Evolutionary conservation across 2,113 vertebrate species (phyloP).

Genomic region (Sminthopsis crassicaudata): DNA sequence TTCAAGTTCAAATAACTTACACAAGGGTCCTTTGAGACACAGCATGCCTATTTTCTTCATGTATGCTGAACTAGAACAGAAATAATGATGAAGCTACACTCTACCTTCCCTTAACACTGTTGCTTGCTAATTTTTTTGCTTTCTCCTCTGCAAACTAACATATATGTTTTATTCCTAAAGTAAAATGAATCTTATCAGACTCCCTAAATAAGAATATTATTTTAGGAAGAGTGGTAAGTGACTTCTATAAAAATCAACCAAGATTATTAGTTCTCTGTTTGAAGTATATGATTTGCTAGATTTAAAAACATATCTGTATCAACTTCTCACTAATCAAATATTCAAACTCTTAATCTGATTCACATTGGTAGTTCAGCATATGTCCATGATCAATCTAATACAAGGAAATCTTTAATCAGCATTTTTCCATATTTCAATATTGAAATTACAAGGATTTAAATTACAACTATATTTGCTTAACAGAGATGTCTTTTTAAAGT

Average conservation of each 20-base stretch:
- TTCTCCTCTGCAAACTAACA: conserved; percentile 39
- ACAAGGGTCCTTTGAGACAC: conserved; percentile 76
- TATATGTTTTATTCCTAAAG: conserved; percentile 40
- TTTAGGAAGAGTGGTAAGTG: conserved; percentile 39
- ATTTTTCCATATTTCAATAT: neutral
- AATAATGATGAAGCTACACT: conserved; percentile 60
- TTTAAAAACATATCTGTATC: conserved; percentile 20
- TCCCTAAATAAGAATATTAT: conserved; percentile 25
- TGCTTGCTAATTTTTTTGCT: neutral
- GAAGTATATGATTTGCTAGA: neutral
- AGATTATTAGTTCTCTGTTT: conserved; percentile 19
- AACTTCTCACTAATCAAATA: conserved; percentile 17
- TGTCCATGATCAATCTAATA: neutral
- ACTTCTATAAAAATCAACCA: conserved; percentile 25
- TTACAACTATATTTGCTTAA: conserved; percentile 9
- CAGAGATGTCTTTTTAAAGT: conserved; percentile 19
- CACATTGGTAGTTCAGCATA: neutral
- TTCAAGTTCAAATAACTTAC: conserved; percentile 80
- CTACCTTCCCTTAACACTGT: conserved; percentile 12
- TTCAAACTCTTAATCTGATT: conserved; percentile 18
- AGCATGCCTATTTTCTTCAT: conserved; percentile 70
- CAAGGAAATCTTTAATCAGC: conserved; percentile 31
- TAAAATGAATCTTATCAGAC: conserved; percentile 3
- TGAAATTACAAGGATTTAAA: conserved; percentile 22
- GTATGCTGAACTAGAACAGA: conserved; percentile 65